A percentile compares a stretch with the other conserved stretches of the same genome.
phyloP scores from a whole-genome alignment of 1,140 invertebrate genomes.

The Conus ventricosus region DNA sequence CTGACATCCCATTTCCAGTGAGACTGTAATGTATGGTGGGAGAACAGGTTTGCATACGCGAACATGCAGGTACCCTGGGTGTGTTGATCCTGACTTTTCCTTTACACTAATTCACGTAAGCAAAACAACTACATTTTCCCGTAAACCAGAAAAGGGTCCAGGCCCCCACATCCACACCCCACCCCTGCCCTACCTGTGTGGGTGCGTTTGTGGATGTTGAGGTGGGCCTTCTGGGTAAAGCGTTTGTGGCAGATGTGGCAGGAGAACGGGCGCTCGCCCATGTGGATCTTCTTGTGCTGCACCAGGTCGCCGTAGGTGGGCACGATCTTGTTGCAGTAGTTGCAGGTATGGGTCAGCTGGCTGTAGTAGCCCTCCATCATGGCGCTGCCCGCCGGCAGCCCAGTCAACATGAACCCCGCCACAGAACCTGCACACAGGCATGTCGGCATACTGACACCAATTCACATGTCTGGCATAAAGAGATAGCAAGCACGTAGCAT shows the following conservation, averaged over 20 bases:
- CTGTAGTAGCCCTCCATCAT: conserved; percentile 22
- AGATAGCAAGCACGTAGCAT: not conserved
- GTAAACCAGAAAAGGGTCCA: too few species aligned
- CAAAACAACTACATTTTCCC: too few species aligned
- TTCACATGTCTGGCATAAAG: not conserved
- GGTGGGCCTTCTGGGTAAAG: conserved; percentile 56
- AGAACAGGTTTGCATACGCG: too few species aligned
- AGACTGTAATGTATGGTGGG: too few species aligned
- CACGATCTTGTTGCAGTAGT: conserved; percentile 38
- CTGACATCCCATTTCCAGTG: too few species aligned
- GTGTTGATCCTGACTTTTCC: too few species aligned
- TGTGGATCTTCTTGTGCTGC: conserved; percentile 51
- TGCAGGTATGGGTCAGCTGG: conserved; percentile 19
- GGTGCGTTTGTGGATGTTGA: conserved; percentile 53
- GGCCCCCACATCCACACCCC: too few species aligned
- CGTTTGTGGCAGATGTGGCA: conserved; percentile 56
- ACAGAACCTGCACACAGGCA: not conserved
- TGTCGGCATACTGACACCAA: not conserved
- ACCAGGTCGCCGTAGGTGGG: conserved; percentile 45
- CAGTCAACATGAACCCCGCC: not conserved
- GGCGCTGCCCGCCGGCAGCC: not conserved
- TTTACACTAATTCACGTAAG: too few species aligned
- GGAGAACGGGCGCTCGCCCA: conserved; percentile 49
- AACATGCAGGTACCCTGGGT: too few species aligned
- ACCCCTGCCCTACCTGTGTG: conserved; percentile 41